Percentiles rank a stretch among this genome's conserved stretches.
Evolutionary conservation across 2,888 invertebrate species (phyloP).

Genomic region (Automeris io): DNA sequence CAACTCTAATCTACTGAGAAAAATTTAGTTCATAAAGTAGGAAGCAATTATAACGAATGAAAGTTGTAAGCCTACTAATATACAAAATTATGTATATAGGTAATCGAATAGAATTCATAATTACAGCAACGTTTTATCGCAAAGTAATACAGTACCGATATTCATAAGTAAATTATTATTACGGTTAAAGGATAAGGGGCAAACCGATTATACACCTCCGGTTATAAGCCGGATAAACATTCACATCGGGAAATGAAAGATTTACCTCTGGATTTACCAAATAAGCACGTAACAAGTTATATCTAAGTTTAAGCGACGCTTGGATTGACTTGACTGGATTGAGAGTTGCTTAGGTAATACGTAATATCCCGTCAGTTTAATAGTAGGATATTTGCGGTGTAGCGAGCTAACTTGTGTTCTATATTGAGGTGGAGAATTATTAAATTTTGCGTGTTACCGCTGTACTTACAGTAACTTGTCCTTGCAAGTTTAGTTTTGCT

Average conservation of each 20-base stretch:
- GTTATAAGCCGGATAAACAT: background rate
- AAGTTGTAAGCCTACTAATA: too few relatives aligned
- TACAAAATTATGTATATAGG: too few relatives aligned
- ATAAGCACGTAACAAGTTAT: constrained; percentile 2
- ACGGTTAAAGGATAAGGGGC: background rate
- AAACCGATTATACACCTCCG: constrained; percentile 1
- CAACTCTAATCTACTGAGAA: too few relatives aligned
- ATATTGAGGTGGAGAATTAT: constrained; percentile 4
- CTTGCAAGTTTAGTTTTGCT: background rate
- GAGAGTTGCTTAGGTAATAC: constrained; percentile 5
- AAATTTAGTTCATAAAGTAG: too few relatives aligned
- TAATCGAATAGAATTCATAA: too few relatives aligned
- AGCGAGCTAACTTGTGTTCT: constrained; percentile 2
- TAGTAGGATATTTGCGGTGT: constrained; percentile 1
- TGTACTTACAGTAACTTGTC: background rate
- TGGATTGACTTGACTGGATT: background rate
- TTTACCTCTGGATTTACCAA: background rate
- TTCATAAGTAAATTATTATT: too few relatives aligned
- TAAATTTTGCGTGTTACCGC: constrained; percentile 2
- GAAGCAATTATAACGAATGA: too few relatives aligned
- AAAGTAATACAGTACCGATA: too few relatives aligned
- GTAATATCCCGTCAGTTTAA: constrained; percentile 15
- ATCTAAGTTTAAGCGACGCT: constrained; percentile 1
- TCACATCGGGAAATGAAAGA: background rate
- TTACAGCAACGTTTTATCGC: too few relatives aligned